phyloP scores from a whole-genome alignment of 2,888 invertebrate species.

The Arrhopalites spinosus region DNA sequence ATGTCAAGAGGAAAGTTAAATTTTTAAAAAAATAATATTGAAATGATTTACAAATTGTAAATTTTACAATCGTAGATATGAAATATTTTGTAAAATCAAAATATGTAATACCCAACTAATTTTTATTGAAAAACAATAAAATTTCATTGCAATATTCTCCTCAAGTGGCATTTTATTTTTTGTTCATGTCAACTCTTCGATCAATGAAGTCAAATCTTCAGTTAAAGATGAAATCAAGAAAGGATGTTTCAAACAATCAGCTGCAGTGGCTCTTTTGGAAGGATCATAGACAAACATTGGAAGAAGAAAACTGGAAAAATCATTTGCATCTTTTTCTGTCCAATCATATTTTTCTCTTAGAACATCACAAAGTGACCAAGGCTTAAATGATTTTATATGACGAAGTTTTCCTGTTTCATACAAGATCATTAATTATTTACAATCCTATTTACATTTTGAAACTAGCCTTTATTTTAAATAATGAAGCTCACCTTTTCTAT shows the following conservation, averaged over 20 bases:
- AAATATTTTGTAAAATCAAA: too few species aligned
- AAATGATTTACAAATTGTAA: too few species aligned
- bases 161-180: too few species aligned
- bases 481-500: slow-evolving; percentile 76
- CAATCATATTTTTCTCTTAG: slow-evolving; percentile 82
- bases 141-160: too few species aligned
- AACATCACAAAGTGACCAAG: slow-evolving; percentile 78
- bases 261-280: slow-evolving; percentile 73
- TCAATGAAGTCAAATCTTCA: too few species aligned
- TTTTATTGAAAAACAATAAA: too few species aligned
- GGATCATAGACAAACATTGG: slow-evolving; percentile 82
- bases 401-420: slow-evolving; percentile 73
- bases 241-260: slow-evolving; percentile 72
- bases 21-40: too few species aligned
- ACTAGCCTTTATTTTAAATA: neutral
- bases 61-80: too few species aligned
- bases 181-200: too few species aligned
- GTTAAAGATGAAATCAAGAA: too few species aligned
- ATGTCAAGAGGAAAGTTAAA: too few species aligned
- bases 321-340: slow-evolving; percentile 71
- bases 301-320: slow-evolving; percentile 74
- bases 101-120: too few species aligned
- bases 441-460: neutral
- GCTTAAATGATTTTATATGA: slow-evolving; percentile 74
- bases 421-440: neutral